Evolutionary conservation across 23 tunicate genomes (phyloP), one percentile per base, ranked within the genome.

Genomic region (Botrylloides violaceus): DNA sequence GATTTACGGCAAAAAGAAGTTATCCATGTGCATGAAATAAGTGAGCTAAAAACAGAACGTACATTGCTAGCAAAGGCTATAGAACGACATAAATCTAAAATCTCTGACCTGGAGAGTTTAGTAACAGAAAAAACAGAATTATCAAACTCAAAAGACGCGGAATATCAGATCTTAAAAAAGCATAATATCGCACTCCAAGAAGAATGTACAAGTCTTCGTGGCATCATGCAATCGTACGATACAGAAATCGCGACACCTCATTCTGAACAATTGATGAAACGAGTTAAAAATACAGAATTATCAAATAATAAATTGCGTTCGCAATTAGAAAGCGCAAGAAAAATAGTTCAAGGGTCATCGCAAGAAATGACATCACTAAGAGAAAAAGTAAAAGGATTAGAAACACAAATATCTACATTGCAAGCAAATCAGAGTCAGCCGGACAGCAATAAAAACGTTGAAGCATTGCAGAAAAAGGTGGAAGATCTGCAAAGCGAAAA

Each of bases 181-280:
- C 71, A 75, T 7, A 74, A 81, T 7, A 61, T 63, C 33, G 61
- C 80, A 7, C 58, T 80, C 1, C 34, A 84, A 15, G 65, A 60
- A 34, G 95, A 87, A 73, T 77, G 95, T 3, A 80, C 80, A 48
- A 75, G 87, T 4, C 27, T 87, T 19, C 73, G 95, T 2, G 48
- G 43, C 3, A 78, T 85, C 29, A 37, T 85, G 49, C 94, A 85
- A 71, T 78, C 94, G 1, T 85, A 85, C 50, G 94, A 85, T 61
- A 77, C 94, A 36, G 94, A 85, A 66, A 73, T 83, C 2, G 65
- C 59, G 76, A 85, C 94, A 36, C 73, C 94, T 39, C 94, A 85
- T 4, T 65, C 94, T 0, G 83, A 83, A 1, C 94, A 85, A 62
- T 65, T 85, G 4, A 79, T 65, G 77, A 79, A 73, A 39, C 58